Base-by-base conservation (phyloP, 2,888 invertebrate genomes). In the Mythimna lalbum region DNA sequence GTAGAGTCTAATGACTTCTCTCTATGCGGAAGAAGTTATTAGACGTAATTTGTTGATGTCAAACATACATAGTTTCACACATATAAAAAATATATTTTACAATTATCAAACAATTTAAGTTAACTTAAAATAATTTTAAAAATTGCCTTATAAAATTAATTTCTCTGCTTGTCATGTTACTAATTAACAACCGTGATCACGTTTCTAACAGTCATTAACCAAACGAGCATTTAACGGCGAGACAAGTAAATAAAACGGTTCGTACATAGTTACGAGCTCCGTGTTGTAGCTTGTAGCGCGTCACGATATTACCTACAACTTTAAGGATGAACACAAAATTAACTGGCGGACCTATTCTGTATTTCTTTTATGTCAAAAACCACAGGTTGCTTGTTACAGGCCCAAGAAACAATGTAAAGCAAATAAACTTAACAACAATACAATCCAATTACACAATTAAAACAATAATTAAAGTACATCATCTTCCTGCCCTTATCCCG, bases 171-270 rank as follows among this genome's bases (percentile, higher is more conserved):
- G 33, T 52, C 33, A 33, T 33, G 23, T 43, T 70, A 43, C 23
- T 67, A 67, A 50, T 72, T 76, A 72, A 50, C 68, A 52, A 49
- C 33, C 36, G 21, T 17, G 62, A 50, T 76, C 36, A 61, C 50
- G 75, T 79, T 79, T 4, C 23, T 55, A 63, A 43, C 72, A 63
- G 61, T 33, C 43, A 61, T 79, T 79, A 78, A 47, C 19, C 14
- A 33, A 49, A 56, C 68, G 52, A 60, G 62, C 65, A 63, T 66
- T 66, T 63, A 53, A 63, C 65, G 50, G 49, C 9, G 17, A 65
- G 59, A 47, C 50, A 49, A 74, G 76, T 52, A 70, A 74, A 80
- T 74, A 63, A 73, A 74, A 50, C 27, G 6, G 23, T 49, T 23
- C n/a, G 59, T 27, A 61, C 27, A 61, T 17, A 74, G 10, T 62